Evolutionary conservation across 2,113 vertebrate genomes (phyloP).

Genomic region (Ranitomeya imitator): DNA sequence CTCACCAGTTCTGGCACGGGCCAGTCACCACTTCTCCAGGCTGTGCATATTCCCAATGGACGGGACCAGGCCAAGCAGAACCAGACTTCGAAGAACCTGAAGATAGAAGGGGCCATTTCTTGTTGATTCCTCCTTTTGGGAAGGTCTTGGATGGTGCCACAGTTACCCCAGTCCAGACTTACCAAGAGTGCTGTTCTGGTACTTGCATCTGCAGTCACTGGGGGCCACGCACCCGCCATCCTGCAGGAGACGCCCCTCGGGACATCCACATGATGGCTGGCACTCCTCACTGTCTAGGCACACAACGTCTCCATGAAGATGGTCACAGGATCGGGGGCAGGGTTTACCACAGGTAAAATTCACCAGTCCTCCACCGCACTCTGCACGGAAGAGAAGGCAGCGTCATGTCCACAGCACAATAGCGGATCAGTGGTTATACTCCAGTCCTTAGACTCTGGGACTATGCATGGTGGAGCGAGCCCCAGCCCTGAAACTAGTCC

Average conservation of each 20-base stretch:
- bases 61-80: constrained; percentile 66
- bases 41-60: constrained; percentile 73
- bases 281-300: constrained; percentile 72
- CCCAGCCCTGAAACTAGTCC: background rate
- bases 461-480: background rate
- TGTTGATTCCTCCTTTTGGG: background rate
- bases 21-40: constrained; percentile 76
- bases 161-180: constrained; percentile 58
- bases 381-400: constrained; percentile 62
- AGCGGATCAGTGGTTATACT: no score
- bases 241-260: constrained; percentile 74
- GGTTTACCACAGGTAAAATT: constrained; percentile 77
- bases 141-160: background rate
- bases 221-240: constrained; percentile 74
- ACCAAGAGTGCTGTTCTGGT: constrained; percentile 69
- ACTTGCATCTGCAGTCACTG: constrained; percentile 78
- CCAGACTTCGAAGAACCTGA: constrained; percentile 62
- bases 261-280: constrained; percentile 78
- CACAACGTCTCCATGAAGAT: constrained; percentile 74
- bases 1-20: constrained; percentile 84
- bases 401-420: background rate
- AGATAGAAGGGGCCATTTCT: background rate
- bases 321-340: constrained; percentile 82
- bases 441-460: no score
- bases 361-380: constrained; percentile 74